Conservation (phyloP, 2,113 vertebrate genomes). For the Aegypius monachus region DNA sequence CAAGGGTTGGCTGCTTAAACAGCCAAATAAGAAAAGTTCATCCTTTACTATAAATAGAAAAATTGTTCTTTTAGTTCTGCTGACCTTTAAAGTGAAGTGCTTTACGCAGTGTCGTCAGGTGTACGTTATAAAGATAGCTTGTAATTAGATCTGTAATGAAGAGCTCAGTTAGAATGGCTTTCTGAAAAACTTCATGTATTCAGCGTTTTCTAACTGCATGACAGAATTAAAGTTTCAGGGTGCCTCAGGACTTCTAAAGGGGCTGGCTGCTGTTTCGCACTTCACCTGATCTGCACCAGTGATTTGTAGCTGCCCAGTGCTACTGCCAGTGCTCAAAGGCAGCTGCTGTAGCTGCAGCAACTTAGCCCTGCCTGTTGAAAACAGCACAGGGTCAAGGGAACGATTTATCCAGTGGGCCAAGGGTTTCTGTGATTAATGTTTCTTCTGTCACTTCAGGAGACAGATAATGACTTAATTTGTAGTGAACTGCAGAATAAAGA, state of each 20-base stretch:
- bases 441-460: background rate
- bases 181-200: slow-evolving; percentile 75
- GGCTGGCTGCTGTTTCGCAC: background rate
- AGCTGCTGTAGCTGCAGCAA: background rate
- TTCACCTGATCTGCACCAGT: background rate
- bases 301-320: slow-evolving; percentile 33
- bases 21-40: slow-evolving; percentile 78
- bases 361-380: slow-evolving; percentile 56
- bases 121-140: slow-evolving; percentile 73
- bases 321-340: slow-evolving; percentile 17
- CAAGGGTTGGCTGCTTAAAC: slow-evolving; percentile 76
- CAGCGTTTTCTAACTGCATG: slow-evolving; percentile 45
- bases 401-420: slow-evolving; percentile 9
- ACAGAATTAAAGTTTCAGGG: slow-evolving; percentile 61
- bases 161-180: slow-evolving; percentile 72
- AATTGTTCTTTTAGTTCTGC: slow-evolving; percentile 74
- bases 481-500: background rate
- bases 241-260: slow-evolving; percentile 31
- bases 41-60: slow-evolving; percentile 77
- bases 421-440: slow-evolving; percentile 14
- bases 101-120: slow-evolving; percentile 73
- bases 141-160: slow-evolving; percentile 81
- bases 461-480: background rate
- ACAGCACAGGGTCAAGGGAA: background rate
- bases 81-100: slow-evolving; percentile 74